These are phyloP conservation scores for Tragelaphus buxtoni DNA, from an alignment of 2,113 vertebrate genomes.

Conservation along the genomic window DNA sequence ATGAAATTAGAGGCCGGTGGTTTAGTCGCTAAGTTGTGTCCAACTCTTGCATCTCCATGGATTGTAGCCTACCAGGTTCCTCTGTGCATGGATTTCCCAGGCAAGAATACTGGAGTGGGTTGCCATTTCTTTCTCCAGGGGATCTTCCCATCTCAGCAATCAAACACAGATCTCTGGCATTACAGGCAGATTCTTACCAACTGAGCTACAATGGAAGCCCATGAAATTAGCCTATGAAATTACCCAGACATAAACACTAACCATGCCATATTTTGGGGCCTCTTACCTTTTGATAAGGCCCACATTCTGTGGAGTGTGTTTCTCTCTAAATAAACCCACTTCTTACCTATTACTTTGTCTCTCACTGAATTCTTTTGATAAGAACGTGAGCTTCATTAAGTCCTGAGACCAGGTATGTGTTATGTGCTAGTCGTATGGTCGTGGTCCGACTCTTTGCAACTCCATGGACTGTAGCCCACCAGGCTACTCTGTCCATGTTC, in stretches of 20 bases:
- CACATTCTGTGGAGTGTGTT: not conserved
- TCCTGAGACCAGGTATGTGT: not conserved
- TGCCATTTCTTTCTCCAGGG: not conserved
- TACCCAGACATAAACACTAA: not conserved
- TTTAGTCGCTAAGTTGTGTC: fast-evolving
- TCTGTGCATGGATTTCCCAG: not conserved
- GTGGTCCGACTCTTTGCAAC: not conserved
- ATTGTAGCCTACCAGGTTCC: not conserved
- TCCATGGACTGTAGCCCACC: not conserved
- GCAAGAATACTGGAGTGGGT: not conserved
- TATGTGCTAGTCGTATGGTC: fast-evolving
- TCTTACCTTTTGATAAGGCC: not conserved
- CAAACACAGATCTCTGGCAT: not conserved
- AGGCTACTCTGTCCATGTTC: not conserved
- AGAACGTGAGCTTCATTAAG: not conserved
- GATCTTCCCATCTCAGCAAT: not conserved
- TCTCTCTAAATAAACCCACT: not conserved
- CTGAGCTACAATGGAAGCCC: not conserved
- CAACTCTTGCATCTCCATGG: not conserved
- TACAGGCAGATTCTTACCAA: not conserved
- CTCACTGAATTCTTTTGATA: not conserved
- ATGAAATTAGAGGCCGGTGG: not conserved
- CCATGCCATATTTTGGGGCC: not conserved
- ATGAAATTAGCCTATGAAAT: not conserved
- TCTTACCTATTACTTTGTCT: not conserved